Base-by-base conservation (phyloP, 2,888 invertebrate genomes). In the Psylliodes chrysocephalus region DNA sequence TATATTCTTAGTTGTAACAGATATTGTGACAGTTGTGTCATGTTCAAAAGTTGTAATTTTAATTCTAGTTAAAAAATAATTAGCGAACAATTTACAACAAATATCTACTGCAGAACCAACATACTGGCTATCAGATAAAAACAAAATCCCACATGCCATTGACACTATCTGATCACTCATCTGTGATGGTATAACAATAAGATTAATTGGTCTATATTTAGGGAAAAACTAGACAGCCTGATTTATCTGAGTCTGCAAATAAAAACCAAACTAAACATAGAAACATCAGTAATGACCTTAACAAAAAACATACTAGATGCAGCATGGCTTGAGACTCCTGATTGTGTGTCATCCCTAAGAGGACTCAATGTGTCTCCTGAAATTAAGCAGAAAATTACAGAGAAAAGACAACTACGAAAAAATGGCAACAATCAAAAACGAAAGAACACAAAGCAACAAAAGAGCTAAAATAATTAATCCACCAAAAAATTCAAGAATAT, bases 121-220 rank as follows among this genome's bases (percentile, higher is more conserved):
- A n/a, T n/a, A n/a, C n/a, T n/a, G n/a, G n/a, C n/a, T n/a, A n/a
- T n/a, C n/a, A n/a, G n/a, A n/a, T 69, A 10, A 66, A 74, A 44
- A 70, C 68, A 66, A 68, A 71, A 2, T 55, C 70, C 17, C 71
- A 73, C 49, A 17, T 30, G n/a, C 64, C 61, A 25, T 67, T 63
- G 47, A 64, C 25, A 25, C 7, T 7, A 25, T 25, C 25, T 25
- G 25, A 25, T 7, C 25, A 25, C 25, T 25, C 25, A 25, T 25
- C 25, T 25, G 25, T 25, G 25, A 25, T 25, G 7, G 25, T 25
- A 25, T 7, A 5, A 25, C 4, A 47, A 22, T n/a, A 47, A 47
- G 22, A 22, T 19, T 19, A 47, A 22, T 7, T 7, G 22, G 22
- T 5, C 22, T 22, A 47, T 22, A 25, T 10, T n/a, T n/a, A 47